Evolutionary conservation across 2,888 invertebrate species (phyloP), one percentile per base, ranked within the genome.

Genomic region (Hololepta plana): DNA sequence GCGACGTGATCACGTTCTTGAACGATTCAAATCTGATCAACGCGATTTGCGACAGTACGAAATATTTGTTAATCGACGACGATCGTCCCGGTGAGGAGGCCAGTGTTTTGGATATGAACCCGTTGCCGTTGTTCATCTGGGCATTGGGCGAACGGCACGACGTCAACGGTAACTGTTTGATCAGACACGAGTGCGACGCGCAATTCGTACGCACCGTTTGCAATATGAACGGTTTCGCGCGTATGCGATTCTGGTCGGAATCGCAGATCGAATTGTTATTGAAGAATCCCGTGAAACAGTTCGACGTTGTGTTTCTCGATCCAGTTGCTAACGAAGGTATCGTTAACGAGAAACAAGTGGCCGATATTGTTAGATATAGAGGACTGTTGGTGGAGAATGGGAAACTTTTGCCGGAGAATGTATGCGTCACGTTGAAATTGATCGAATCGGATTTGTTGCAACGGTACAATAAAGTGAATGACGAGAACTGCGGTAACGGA

Each of bases 51-150:
- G n/a, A n/a, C n/a, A n/a, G n/a, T n/a, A n/a, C n/a, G n/a, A n/a
- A n/a, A n/a, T n/a, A n/a, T n/a, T n/a, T n/a, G n/a, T n/a, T n/a
- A n/a, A n/a, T n/a, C n/a, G n/a, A n/a, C n/a, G n/a, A n/a, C n/a
- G n/a, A n/a, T n/a, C n/a, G n/a, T n/a, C n/a, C n/a, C 24, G 39
- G 44, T 14, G 48, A 54, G 11, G 48, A 53, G 5, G 28, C 34
- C 42, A 41, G 38, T 34, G 48, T 72, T 32, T 49, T 68, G 23
- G 75, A 75, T 45, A 50, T 66, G 14, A 60, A 60, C 36, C 64
- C 66, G 4, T 68, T 73, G 43, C 74, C 75, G 2, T 37, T 71
- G 20, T 61, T 69, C 41, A 72, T 72, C 1, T 43, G 73, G 20
- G 46, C 60, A 27, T 49, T 71, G 45, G 49, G 69, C 11, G 62